Evolutionary conservation across 2,888 invertebrate genomes (phyloP).

Genomic region (Lasioglossum morio): DNA sequence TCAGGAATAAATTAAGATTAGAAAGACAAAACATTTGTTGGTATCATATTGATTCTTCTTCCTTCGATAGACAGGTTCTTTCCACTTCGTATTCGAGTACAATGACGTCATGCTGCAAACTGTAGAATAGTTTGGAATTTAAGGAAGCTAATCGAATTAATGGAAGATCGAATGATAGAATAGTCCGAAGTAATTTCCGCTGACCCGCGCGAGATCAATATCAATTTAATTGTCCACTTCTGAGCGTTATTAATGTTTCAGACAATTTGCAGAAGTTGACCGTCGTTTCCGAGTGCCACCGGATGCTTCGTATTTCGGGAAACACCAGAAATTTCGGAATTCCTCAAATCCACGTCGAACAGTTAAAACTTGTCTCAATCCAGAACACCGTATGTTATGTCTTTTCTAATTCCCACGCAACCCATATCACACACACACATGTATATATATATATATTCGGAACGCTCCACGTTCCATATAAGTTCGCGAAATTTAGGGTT

Average conservation of each 20-base stretch:
- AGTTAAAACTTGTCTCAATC: constrained; percentile 8
- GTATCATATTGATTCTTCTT: background rate
- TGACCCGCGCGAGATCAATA: background rate
- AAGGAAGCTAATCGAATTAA: constrained; percentile 1
- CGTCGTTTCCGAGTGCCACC: background rate
- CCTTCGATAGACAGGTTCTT: background rate
- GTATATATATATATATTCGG: constrained; percentile 4
- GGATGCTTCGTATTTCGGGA: background rate
- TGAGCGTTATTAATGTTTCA: background rate
- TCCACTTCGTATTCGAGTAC: background rate
- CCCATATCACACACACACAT: background rate
- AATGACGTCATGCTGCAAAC: background rate
- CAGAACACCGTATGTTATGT: constrained; percentile 5
- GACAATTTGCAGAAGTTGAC: background rate
- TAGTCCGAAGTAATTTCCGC: background rate
- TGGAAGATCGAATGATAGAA: background rate
- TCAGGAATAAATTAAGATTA: too few relatives aligned
- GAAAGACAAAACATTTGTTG: too few relatives aligned
- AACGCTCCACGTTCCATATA: background rate
- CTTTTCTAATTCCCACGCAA: constrained; percentile 15
- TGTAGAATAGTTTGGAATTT: background rate
- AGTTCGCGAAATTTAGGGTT: background rate
- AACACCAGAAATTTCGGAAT: constrained; percentile 12
- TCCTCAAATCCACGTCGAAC: background rate
- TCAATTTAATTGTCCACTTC: constrained; percentile 6